Percentiles rank a stretch among this genome's conserved stretches.
Conservation (phyloP, 1,140 invertebrate genomes). For the Scaptomyza pallida region DNA sequence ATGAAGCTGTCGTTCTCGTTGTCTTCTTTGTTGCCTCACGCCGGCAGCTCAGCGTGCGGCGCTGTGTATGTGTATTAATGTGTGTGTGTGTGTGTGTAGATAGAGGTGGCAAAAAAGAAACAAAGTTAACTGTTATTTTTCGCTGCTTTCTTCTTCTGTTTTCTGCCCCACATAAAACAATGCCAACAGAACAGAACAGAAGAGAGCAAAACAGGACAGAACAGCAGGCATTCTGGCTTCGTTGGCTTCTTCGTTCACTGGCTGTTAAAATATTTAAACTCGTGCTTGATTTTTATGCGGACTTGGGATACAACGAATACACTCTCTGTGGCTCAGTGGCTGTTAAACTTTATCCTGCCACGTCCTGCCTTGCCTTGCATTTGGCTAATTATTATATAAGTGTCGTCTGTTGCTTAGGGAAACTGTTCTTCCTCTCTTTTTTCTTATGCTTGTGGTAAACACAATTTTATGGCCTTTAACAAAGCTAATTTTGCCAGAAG, state of each 20-base stretch:
- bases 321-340: too few species aligned
- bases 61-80: too few species aligned
- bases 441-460: background rate
- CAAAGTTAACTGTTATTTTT: constrained; percentile 23
- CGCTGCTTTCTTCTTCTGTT: constrained; percentile 15
- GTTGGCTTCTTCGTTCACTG: constrained; percentile 9
- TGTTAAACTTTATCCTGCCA: background rate
- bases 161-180: constrained; percentile 46
- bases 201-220: background rate
- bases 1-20: constrained; percentile 4
- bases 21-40: constrained; percentile 39
- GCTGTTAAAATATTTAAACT: constrained; percentile 66
- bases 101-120: constrained; percentile 19
- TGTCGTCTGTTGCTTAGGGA: constrained; percentile 18
- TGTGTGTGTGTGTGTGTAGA: background rate
- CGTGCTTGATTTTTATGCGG: constrained; percentile 51
- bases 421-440: constrained; percentile 16
- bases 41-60: constrained; percentile 62
- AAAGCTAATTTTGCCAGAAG: constrained; percentile 9
- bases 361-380: constrained; percentile 23
- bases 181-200: too few species aligned
- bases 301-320: constrained; percentile 7
- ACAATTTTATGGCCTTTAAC: background rate
- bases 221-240: background rate
- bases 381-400: constrained; percentile 69